Conservation (phyloP, 2,797 vertebrate species). For the Cirrhinus mrigala region DNA sequence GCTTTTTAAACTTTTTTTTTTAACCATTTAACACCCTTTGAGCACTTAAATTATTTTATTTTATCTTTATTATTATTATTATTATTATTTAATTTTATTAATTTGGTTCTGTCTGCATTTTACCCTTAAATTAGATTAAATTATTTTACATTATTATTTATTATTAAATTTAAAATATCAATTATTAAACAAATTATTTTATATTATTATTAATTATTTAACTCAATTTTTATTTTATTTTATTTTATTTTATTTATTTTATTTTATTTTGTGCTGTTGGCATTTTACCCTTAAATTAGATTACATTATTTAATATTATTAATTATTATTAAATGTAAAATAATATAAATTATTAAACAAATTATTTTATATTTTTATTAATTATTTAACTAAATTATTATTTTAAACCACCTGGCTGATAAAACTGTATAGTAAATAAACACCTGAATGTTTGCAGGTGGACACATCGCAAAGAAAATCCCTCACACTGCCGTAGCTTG, state of each 20-base stretch:
- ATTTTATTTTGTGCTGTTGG: not conserved
- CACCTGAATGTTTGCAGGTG: not conserved
- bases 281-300: not conserved
- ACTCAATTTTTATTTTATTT: no score
- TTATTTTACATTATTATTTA: no score
- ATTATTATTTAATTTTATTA: no score
- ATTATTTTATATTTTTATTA: not conserved
- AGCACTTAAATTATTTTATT: no score
- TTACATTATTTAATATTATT: not conserved
- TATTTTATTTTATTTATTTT: not conserved
- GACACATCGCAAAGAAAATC: not conserved
- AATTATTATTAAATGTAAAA: not conserved
- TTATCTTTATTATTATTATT: no score
- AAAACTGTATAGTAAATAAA: not conserved
- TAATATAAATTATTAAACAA: not conserved
- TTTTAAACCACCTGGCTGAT: not conserved
- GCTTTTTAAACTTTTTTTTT: no score
- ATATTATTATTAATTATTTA: no score
- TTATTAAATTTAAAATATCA: no score
- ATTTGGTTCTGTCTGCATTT: no score
- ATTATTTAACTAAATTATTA: not conserved
- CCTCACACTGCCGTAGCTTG: not conserved
- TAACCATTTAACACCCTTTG: no score
- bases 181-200: no score
- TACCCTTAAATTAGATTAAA: no score